Conservation (phyloP, 35 echinoderm and acorn worm genomes). For the Chiridota heheva region DNA sequence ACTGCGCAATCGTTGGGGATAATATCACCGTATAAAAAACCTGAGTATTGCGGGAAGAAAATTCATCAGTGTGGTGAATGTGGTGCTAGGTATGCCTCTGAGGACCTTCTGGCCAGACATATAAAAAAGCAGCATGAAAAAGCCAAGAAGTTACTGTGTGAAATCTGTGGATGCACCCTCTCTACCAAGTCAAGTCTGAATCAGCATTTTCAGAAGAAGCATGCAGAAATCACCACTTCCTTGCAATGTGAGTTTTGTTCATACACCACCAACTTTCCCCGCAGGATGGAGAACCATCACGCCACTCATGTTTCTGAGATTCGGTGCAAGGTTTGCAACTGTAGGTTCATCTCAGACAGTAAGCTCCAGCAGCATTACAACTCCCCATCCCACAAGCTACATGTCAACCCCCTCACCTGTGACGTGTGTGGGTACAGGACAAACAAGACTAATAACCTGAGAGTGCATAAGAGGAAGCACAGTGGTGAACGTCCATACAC, state of each 20-base stretch:
- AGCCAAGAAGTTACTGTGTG: slow-evolving; percentile 67
- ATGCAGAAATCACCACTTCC: neutral
- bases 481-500: slow-evolving; percentile 87
- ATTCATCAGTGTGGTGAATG: slow-evolving; percentile 70
- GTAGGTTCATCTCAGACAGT: slow-evolving; percentile 48
- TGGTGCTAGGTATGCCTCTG: slow-evolving; percentile 60
- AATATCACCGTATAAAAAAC: slow-evolving; percentile 69
- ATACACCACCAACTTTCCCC: slow-evolving; percentile 69
- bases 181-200: slow-evolving; percentile 68
- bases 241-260: slow-evolving; percentile 62
- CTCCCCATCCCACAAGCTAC: slow-evolving; percentile 80
- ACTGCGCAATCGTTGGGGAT: slow-evolving; percentile 90
- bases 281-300: slow-evolving; percentile 65
- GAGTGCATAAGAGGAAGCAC: slow-evolving; percentile 87
- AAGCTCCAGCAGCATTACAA: slow-evolving; percentile 66
- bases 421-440: slow-evolving; percentile 89
- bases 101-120: slow-evolving; percentile 69
- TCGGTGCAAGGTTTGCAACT: slow-evolving; percentile 71
- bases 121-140: slow-evolving; percentile 79
- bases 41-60: slow-evolving; percentile 48
- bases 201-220: slow-evolving; percentile 65
- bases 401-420: slow-evolving; percentile 77
- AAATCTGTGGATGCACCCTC: slow-evolving; percentile 85
- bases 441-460: slow-evolving; percentile 89
- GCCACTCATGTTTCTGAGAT: slow-evolving; percentile 70